phyloP scores from a whole-genome alignment of 1,140 invertebrate genomes.

The Halictus rubicundus region DNA sequence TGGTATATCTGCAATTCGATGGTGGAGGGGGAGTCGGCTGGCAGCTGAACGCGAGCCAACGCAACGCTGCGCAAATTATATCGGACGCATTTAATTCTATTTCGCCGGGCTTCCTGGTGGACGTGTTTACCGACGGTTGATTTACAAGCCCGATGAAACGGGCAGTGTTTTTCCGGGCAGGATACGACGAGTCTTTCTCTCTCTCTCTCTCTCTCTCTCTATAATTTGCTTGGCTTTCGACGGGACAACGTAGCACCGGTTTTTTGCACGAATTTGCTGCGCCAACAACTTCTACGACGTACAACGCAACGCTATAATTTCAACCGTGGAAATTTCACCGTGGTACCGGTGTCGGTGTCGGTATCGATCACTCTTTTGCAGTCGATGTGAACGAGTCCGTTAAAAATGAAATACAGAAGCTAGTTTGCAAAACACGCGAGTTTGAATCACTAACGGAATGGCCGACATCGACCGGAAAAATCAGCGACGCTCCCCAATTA shows the following conservation, averaged over 20 bases:
- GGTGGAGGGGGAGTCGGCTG: too few species aligned
- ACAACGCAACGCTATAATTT: neutral
- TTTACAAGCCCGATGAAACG: conserved; percentile 5
- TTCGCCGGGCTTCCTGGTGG: neutral
- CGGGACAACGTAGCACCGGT: neutral
- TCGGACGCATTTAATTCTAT: conserved; percentile 11
- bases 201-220: neutral
- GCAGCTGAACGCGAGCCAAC: neutral
- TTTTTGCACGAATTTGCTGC: neutral
- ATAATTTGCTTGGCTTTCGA: neutral
- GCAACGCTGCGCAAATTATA: conserved; percentile 5
- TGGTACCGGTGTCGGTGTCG: too few species aligned
- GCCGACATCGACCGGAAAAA: too few species aligned
- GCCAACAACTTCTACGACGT: neutral
- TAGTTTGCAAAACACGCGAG: too few species aligned
- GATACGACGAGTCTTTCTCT: neutral
- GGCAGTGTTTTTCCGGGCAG: neutral
- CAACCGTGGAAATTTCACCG: neutral
- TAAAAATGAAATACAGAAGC: too few species aligned
- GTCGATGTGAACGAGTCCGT: too few species aligned
- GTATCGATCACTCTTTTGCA: too few species aligned
- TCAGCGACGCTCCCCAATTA: neutral
- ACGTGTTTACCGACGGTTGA: neutral
- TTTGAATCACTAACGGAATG: too few species aligned
- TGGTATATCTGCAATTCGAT: too few species aligned